Conservation (phyloP, 2,797 vertebrate species). For the Scomberomorus guttatus region DNA sequence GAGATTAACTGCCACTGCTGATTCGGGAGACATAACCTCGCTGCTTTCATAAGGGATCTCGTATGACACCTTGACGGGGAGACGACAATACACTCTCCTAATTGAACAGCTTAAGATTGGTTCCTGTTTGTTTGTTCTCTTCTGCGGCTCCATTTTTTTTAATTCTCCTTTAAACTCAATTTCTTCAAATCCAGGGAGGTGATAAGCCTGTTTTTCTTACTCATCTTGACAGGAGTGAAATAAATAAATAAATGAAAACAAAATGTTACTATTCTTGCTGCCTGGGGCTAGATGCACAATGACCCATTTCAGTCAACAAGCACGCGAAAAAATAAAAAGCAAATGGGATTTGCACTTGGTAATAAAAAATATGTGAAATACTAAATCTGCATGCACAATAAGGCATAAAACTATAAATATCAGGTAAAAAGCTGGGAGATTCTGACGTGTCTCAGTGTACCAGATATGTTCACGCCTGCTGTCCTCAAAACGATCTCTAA, state of each 20-base stretch:
- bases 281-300: constrained; percentile 63
- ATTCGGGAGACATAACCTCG: constrained; percentile 42
- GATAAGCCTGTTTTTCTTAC: constrained; percentile 25
- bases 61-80: constrained; percentile 29
- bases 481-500: constrained; percentile 55
- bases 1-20: constrained; percentile 53
- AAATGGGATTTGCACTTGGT: constrained; percentile 27
- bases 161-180: constrained; percentile 7
- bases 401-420: constrained; percentile 1
- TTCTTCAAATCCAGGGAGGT: constrained; percentile 33
- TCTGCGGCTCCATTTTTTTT: background rate
- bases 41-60: constrained; percentile 18
- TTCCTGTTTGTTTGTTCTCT: constrained; percentile 35
- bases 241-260: constrained; percentile 15
- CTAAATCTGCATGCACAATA: constrained; percentile 9
- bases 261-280: constrained; percentile 45
- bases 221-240: constrained; percentile 29
- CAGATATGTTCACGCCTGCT: constrained; percentile 9
- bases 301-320: constrained; percentile 74
- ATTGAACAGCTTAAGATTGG: constrained; percentile 47
- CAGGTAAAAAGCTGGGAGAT: constrained; percentile 6
- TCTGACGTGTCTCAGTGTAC: background rate
- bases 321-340: constrained; percentile 23
- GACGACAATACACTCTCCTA: constrained; percentile 38
- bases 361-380: constrained; percentile 36